Evolutionary conservation across 2,797 vertebrate species (phyloP).

Genomic region (Yasuhikotakia modesta): DNA sequence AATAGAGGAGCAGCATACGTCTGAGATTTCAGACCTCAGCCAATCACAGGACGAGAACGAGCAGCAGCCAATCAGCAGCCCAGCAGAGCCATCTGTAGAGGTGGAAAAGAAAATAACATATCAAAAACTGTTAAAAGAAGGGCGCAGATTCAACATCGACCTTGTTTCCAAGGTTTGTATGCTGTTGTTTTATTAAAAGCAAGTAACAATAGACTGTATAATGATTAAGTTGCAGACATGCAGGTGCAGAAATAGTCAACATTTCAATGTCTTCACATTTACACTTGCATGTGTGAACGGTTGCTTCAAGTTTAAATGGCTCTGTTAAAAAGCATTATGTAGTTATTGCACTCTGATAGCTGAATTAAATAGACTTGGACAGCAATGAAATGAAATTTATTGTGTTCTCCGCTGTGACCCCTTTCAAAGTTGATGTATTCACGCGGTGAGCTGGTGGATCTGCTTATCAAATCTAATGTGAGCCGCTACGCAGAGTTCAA

Average conservation of each 20-base stretch:
- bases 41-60: constrained; percentile 59
- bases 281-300: not conserved
- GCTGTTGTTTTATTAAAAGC: not conserved
- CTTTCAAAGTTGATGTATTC: constrained; percentile 86
- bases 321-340: not conserved
- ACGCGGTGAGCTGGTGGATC: constrained; percentile 87
- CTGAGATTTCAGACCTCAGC: constrained; percentile 27
- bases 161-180: constrained; percentile 89
- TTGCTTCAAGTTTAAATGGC: not conserved
- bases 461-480: constrained; percentile 95
- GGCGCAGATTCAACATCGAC: constrained; percentile 94
- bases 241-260: not conserved
- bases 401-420: constrained; percentile 27
- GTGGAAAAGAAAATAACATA: constrained; percentile 80
- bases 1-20: constrained; percentile 8
- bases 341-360: not conserved
- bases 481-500: constrained; percentile 96
- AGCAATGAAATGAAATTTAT: constrained; percentile 34
- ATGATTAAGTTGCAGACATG: not conserved
- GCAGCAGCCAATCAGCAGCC: constrained; percentile 16
- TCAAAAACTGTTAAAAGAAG: constrained; percentile 86
- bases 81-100: constrained; percentile 39
- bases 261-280: not conserved
- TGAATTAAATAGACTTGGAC: constrained; percentile 10
- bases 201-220: too few species aligned